Conservation (phyloP, 1,140 invertebrate species). For the Panagrolaimus sp. region DNA sequence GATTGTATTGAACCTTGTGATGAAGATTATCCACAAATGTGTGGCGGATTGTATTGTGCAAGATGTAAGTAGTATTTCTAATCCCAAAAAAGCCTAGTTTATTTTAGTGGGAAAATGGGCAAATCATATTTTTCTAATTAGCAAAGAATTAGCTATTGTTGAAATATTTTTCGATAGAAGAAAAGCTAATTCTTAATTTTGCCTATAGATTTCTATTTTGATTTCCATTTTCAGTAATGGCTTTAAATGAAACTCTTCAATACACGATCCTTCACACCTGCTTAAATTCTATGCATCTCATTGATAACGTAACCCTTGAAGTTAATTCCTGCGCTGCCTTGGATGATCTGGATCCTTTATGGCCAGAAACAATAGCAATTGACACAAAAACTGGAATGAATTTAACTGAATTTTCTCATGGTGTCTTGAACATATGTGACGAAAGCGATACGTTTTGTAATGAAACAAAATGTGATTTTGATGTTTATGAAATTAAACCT, state of each 20-base stretch:
- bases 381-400: slow-evolving; percentile 1
- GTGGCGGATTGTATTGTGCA: background rate
- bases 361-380: background rate
- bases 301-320: background rate
- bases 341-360: background rate
- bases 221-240: slow-evolving; percentile 4
- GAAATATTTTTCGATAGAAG: no score
- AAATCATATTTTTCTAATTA: no score
- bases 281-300: background rate
- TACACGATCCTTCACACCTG: slow-evolving; percentile 7
- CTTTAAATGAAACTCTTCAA: background rate
- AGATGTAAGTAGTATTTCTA: background rate
- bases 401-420: background rate
- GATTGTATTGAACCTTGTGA: slow-evolving; percentile 4
- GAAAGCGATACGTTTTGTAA: background rate
- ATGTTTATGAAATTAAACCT: no score
- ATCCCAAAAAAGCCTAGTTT: no score
- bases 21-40: slow-evolving; percentile 6
- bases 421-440: background rate
- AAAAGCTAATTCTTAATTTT: no score
- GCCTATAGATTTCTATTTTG: background rate
- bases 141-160: no score
- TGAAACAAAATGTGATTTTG: background rate
- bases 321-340: background rate
- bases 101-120: no score